Base-by-base conservation (phyloP, 2,113 vertebrate genomes). In the Lophura nycthemera region DNA sequence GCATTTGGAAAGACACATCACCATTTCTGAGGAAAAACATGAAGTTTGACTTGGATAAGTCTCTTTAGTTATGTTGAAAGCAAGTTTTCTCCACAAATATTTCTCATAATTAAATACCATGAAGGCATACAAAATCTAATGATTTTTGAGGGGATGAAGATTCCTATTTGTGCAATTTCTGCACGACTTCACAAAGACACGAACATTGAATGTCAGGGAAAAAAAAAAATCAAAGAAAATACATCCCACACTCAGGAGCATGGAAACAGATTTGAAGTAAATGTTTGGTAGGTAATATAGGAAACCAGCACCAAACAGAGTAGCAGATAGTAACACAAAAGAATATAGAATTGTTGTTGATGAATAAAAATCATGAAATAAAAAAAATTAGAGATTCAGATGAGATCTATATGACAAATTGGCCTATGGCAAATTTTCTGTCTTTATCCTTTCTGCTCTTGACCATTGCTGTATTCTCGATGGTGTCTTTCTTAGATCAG, bases 11-110 rank as follows among this genome's bases (percentile, higher is more conserved):
- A 66, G 66, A 66, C 61, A 64, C 47, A 61, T 83, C 36, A 59
- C 16, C n/a, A 30, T 90, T 92, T 84, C 61, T 83, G 83, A 86
- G 45, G 29, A 87, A 95, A 92, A 96, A 27, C 11, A 73, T 2
- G 61, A 21, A 70, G 25, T 78, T 63, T 70, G 47, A 74, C 83
- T 93, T 43, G 21, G 65, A 6, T 29, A 86, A 90, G 27, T 50
- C 24, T 67, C 80, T 84, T 80, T 22, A 77, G 8, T 43, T 74
- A 50, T 17, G 10, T 30, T 67, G 6, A 79, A 79, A 87, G 24
- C 5, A 20, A 52, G 12, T 92, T 86, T 78, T 74, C 66, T 86
- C 56, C 75, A 71, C 22, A 84, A 88, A 86, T 38, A 83, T 80
- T 72, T 80, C 27, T 86, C 0, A 0, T 42, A 48, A 52, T 36